phyloP scores from a whole-genome alignment of 2,888 invertebrate species.

The Campaea margaritaria region DNA sequence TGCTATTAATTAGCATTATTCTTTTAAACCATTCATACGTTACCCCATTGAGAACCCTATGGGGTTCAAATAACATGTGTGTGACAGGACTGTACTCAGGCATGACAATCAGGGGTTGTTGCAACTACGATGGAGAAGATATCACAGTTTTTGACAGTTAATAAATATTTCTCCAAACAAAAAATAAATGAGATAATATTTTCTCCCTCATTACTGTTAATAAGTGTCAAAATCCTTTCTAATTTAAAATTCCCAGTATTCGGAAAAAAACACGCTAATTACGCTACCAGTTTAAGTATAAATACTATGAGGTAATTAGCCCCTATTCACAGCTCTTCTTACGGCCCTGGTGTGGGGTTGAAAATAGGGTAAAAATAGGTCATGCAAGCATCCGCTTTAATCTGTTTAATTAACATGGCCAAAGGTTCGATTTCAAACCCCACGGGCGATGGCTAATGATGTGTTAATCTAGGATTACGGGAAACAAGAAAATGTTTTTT shows the following conservation, averaged over 20 bases:
- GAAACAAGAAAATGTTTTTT: constrained; percentile 32
- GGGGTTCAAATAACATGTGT: constrained; percentile 26
- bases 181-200: no score
- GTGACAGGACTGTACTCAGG: constrained; percentile 43
- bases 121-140: no score
- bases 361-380: constrained; percentile 75
- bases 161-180: no score
- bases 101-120: background rate
- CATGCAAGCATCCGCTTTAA: constrained; percentile 71
- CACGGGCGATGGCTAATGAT: constrained; percentile 66
- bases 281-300: no score
- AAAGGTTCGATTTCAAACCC: constrained; percentile 75
- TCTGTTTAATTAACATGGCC: constrained; percentile 82
- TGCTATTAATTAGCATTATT: constrained; percentile 79
- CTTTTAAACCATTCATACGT: constrained; percentile 72
- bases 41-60: constrained; percentile 43
- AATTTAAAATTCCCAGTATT: no score
- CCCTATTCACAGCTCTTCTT: background rate
- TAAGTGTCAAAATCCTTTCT: no score
- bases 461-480: constrained; percentile 68
- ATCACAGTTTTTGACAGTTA: no score
- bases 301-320: background rate
- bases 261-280: no score
- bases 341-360: constrained; percentile 8
- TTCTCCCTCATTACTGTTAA: no score